Base-by-base conservation (phyloP, 2,888 invertebrate species). In the Branchellion lobata region DNA sequence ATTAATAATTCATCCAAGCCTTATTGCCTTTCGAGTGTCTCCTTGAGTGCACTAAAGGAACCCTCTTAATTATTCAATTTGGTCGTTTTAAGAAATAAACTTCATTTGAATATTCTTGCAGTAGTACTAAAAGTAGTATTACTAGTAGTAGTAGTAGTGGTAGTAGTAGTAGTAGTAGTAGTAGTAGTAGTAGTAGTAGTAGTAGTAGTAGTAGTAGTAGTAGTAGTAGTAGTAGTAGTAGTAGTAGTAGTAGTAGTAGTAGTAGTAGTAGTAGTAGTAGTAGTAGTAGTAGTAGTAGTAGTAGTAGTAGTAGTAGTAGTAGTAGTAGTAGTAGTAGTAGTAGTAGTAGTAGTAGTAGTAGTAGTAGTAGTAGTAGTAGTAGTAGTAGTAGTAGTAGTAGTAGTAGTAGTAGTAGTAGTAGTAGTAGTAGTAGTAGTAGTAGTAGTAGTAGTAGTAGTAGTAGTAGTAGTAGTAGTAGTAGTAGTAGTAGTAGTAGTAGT, bases 241-340 rank as follows among this genome's bases (percentile, higher is more conserved):
- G 79, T 76, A 79, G 79, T 79, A 79, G 79, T 53, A 79, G 79
- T 77, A 77, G 75, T 79, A 78, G 57, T 79, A 77, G 79, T 51
- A 79, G 74, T 78, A 79, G 79, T 79, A 79, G 79, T 78, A 79
- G 79, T 76, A 79, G 79, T 79, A 79, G 79, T 76, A 79, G 75
- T 79, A 79, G 79, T 76, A 79, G 79, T 79, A 79, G 79, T 53
- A 79, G 79, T 79, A 79, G 79, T 79, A 79, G 79, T 78, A 78
- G 75, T 77, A 79, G 74, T 77, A 78, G 78, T 77, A 78, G 61
- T n/a, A 29, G 36, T 34, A 71, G 71, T 34, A 71, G 36, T 77
- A 61, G 33, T 77, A 77, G 77, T 77, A 77, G 65, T 77, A 61
- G 77, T 92, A 77, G 65, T 57, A 77, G 69, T 77, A 57, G 77